Evolutionary conservation across 1,140 invertebrate genomes (phyloP).

Genomic region (Hylaeus volcanicus): DNA sequence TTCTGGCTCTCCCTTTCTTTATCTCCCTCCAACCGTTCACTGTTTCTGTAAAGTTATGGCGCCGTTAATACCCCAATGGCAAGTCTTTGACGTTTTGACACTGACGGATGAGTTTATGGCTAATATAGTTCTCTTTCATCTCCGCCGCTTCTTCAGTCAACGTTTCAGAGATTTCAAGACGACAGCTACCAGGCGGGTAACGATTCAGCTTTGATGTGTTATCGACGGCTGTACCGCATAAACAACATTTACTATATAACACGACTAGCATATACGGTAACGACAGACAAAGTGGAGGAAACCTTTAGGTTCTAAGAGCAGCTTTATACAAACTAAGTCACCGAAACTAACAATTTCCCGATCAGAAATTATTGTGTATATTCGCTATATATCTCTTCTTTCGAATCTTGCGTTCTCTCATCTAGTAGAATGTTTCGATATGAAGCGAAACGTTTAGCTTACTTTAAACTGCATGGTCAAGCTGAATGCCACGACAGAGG

Average conservation of each 20-base stretch:
- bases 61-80: constrained; percentile 77
- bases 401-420: too few relatives aligned
- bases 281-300: background rate
- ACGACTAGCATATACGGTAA: background rate
- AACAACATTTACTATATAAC: constrained; percentile 41
- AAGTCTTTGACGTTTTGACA: constrained; percentile 75
- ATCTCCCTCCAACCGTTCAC: background rate
- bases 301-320: background rate
- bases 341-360: background rate
- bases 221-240: constrained; percentile 30
- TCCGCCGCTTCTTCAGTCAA: constrained; percentile 64
- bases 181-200: constrained; percentile 62
- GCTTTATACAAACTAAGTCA: too few relatives aligned
- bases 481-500: too few relatives aligned
- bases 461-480: too few relatives aligned
- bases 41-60: constrained; percentile 67
- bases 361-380: too few relatives aligned
- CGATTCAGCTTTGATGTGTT: constrained; percentile 52
- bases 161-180: constrained; percentile 52
- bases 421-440: too few relatives aligned
- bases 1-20: background rate
- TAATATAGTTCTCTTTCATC: constrained; percentile 78
- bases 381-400: too few relatives aligned
- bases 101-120: constrained; percentile 80
- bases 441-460: too few relatives aligned